These are phyloP conservation scores for Dermolepida albohirtum DNA, from an alignment of 2,888 invertebrate species.

Conservation along the genomic window DNA sequence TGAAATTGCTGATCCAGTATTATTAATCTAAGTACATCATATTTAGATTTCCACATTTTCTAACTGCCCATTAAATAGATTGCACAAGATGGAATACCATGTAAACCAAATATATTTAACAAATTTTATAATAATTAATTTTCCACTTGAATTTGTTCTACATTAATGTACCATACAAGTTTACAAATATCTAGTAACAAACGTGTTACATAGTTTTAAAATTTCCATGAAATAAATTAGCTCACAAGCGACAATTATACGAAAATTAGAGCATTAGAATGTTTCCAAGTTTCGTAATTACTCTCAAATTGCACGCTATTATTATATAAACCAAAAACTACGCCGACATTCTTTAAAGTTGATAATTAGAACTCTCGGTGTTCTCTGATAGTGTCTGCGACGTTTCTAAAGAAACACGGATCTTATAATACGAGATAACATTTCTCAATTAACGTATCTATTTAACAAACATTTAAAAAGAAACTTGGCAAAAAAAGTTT, in stretches of 20 bases:
- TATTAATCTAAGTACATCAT: no score
- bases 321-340: constrained; percentile 1
- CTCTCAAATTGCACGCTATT: constrained; percentile 2
- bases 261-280: constrained; percentile 12
- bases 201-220: constrained; percentile 12
- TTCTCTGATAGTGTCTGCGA: neutral
- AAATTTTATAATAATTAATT: no score
- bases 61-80: no score
- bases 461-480: no score
- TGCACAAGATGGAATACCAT: no score
- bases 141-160: no score
- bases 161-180: neutral
- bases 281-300: constrained; percentile 19
- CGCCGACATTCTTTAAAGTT: neutral
- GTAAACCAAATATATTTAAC: no score
- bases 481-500: no score
- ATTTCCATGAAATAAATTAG: neutral
- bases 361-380: constrained; percentile 8
- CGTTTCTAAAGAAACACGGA: neutral
- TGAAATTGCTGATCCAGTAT: no score
- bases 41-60: no score
- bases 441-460: no score
- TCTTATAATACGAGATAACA: no score
- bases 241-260: neutral
- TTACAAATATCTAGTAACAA: constrained; percentile 4